Evolutionary conservation across 2,888 invertebrate genomes (phyloP), one percentile per base, ranked within the genome.

Genomic region (Xanthorhoe designata): DNA sequence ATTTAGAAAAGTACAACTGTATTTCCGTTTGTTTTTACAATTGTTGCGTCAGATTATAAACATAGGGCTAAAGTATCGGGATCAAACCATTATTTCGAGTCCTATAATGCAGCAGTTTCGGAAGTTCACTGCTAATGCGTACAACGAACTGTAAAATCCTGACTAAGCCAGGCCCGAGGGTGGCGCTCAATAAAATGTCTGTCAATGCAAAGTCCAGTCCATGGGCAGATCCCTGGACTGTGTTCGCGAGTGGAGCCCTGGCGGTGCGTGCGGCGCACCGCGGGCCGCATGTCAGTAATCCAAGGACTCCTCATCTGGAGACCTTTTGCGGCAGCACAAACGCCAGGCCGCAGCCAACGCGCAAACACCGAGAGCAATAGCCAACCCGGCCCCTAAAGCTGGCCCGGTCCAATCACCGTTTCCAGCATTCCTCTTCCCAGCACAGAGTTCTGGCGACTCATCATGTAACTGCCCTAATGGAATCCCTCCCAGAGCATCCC

Each of bases 361-460:
- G 57, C 94, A 93, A 0, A 94, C 83, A 10, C 94, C 95, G 17
- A 96, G 78, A 35, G 94, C 87, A 53, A 94, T 84, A 0, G 95
- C 95, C 24, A 95, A 83, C 2, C 91, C 94, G 17, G 95, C 95
- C 0, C 95, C 95, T n/a, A 95, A 82, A 1, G 94, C 94, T 13
- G 95, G 94, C 1, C 95, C 95, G 49, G 94, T 90, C 95, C 95
- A 95, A 71, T 95, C 95, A 0, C 94, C 91, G 5, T 92, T 87
- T 1, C 87, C 89, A 1, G 88, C 84, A 73, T 89, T 93, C 18
- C 90, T 87, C 0, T 92, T 93, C 17, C 94, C 91, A 19, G 95
- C 94, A 80, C 97, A 97, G 13, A 97, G 92, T 78, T 97, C 96
- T 0, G 96, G 94, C 0, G 97, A 95, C 83, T 97, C 97, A 83